phyloP scores from a whole-genome alignment of 2,113 vertebrate species.

The Hiodon alosoides region DNA sequence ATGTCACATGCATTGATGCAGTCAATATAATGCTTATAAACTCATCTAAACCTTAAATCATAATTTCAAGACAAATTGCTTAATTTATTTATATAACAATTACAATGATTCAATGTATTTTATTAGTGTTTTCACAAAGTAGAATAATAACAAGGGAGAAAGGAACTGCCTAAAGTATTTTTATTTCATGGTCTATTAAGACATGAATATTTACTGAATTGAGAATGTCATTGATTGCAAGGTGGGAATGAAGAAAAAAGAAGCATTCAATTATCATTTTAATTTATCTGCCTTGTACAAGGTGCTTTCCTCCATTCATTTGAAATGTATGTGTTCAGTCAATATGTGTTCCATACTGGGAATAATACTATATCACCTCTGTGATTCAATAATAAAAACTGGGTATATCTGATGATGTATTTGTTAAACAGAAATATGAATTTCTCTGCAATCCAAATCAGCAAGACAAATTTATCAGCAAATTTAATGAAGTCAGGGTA shows the following conservation, averaged over 20 bases:
- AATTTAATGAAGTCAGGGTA: neutral
- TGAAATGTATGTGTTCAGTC: neutral
- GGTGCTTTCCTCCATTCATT: too few species aligned
- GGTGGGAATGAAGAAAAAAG: too few species aligned
- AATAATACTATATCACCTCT: neutral
- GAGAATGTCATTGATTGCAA: too few species aligned
- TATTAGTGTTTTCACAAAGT: neutral
- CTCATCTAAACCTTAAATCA: neutral
- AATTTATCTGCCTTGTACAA: too few species aligned
- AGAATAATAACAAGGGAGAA: neutral
- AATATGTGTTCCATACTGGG: neutral
- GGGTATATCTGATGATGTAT: neutral
- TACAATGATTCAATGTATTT: neutral
- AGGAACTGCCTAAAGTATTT: too few species aligned
- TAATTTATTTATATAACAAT: too few species aligned
- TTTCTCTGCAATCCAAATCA: neutral
- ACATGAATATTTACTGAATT: too few species aligned
- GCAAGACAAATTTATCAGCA: neutral
- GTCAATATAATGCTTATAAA: neutral
- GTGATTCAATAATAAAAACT: neutral
- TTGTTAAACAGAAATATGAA: neutral
- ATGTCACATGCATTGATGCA: neutral
- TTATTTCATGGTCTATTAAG: too few species aligned
- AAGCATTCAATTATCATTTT: too few species aligned
- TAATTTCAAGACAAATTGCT: neutral